Evolutionary conservation across 2,797 vertebrate species (phyloP).

Genomic region (Knipowitschia caucasica): DNA sequence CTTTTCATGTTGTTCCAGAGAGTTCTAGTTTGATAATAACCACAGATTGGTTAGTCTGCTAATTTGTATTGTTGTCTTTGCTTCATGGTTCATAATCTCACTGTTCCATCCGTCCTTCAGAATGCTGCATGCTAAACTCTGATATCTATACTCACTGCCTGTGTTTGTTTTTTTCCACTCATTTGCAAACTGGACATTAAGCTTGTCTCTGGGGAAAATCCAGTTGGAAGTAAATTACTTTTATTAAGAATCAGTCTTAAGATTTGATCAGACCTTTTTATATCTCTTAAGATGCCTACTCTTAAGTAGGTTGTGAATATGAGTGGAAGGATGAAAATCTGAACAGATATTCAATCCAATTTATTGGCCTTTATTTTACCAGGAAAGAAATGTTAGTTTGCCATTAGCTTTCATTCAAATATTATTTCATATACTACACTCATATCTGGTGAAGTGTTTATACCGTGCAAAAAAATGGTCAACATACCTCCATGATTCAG

Average conservation of each 20-base stretch:
- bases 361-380: too few relatives aligned
- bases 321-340: conserved; percentile 54
- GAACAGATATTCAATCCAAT: conserved; percentile 45
- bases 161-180: conserved; percentile 56
- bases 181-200: conserved; percentile 59
- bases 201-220: conserved; percentile 52
- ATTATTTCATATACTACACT: too few relatives aligned
- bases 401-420: too few relatives aligned
- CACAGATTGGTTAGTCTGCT: too few relatives aligned
- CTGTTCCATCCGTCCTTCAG: neutral
- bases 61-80: too few relatives aligned
- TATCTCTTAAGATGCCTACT: conserved; percentile 45
- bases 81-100: conserved; percentile 10
- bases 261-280: conserved; percentile 68
- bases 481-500: too few relatives aligned
- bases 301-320: conserved; percentile 64
- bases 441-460: too few relatives aligned
- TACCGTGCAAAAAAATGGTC: too few relatives aligned
- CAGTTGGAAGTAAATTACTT: conserved; percentile 71
- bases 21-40: too few relatives aligned
- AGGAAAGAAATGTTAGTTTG: too few relatives aligned
- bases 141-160: conserved; percentile 42
- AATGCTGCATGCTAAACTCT: conserved; percentile 26
- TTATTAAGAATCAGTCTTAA: conserved; percentile 77
- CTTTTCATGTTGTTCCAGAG: too few relatives aligned